Base-by-base conservation (phyloP, 2,113 vertebrate species). In the Bufo bufo region DNA sequence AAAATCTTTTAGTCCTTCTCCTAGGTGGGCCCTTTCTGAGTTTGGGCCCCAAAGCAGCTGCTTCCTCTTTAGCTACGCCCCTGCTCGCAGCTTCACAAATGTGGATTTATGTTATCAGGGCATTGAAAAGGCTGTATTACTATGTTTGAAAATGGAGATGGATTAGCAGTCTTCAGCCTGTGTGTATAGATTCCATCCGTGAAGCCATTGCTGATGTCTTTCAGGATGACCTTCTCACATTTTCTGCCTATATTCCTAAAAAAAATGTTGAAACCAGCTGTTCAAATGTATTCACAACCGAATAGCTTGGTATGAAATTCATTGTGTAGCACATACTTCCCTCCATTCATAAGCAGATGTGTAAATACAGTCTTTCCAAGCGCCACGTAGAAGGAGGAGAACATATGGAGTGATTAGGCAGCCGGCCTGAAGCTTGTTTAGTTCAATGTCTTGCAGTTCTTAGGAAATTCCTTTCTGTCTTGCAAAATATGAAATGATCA, bases 211-310 rank as follows among this genome's bases (percentile, higher is more conserved):
- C 9, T 54, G 11, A 4, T 56, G 20, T 58, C 58, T 58, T 74
- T 11, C 54, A 61, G 71, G 50, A 23, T 20, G 63, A 54, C n/a
- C 12, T 45, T 61, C 82, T 52, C 6, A 23, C 13, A 33, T 72
- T 84, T 84, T 10, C 50, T 71, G 10, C 47, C 82, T 16, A 23
- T 77, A 63, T 59, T 85, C 56, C 47, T 81, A 12, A 72, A 17
- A 1, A 33, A 85, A 75, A 87, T 87, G 85, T 65, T 87, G 23
- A 59, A 72, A 81, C 14, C 85, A 87, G 63, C 85, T 87, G 85
- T 87, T 81, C 65, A 81, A 87, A 81, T 71, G 9, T 72, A 45
- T 16, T 72, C 45, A 59, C 63, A 81, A 77, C 77, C 52, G 69
- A 87, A 79, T 71, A 58, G 58, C 43, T 58, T 59, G 5, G 33